Base-by-base conservation (phyloP, 2,113 vertebrate species). In the Sebastes fasciatus region DNA sequence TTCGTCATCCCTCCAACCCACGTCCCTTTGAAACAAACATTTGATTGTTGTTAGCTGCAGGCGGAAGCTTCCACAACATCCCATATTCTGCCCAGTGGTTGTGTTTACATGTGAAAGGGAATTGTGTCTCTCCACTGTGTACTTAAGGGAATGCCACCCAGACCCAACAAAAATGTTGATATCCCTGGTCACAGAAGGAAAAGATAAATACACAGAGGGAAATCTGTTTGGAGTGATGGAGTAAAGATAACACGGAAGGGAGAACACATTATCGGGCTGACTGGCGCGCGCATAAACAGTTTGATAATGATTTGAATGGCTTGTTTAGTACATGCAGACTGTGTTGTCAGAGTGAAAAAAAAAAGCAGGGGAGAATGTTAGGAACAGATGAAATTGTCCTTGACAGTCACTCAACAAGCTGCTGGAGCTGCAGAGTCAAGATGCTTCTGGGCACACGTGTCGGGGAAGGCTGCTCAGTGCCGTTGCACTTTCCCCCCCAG, bases 361-460 rank as follows among this genome's bases (percentile, higher is more conserved):
- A 23, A 71, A 79, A 11, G 43, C 6, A 17, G 0, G 2, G 42
- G 49, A 49, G 34, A 26, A 80, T 83, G 76, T 84, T 86, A 77
- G 63, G 63, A 74, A 52, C 3, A 83, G 57, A 79, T 73, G 43
- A 86, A 80, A 91, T 83, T 74, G 77, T 86, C 83, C 88, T 42
- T 91, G 87, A 88, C 85, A 76, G 85, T 90, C 71, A 60, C 26
- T 85, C 72, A 87, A 63, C 48, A 11, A 70, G 70, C 74, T 51
- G 73, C 40, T 8, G 54, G 55, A 46, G 57, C 80, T 49, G 74
- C n/a, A 42, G 55, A 43, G 52, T 74, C n/a, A 26, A 34, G 76
- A 66, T 17, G 69, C 70, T 72, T 46, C 16, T 8, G 51, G 74
- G 23, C 58, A 34, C 43, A 4, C 1, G 4, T 61, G 45, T 60